Evolutionary conservation across 2,797 vertebrate genomes (phyloP), one percentile per base, ranked within the genome.

Genomic region (Pogoniulus pusillus): DNA sequence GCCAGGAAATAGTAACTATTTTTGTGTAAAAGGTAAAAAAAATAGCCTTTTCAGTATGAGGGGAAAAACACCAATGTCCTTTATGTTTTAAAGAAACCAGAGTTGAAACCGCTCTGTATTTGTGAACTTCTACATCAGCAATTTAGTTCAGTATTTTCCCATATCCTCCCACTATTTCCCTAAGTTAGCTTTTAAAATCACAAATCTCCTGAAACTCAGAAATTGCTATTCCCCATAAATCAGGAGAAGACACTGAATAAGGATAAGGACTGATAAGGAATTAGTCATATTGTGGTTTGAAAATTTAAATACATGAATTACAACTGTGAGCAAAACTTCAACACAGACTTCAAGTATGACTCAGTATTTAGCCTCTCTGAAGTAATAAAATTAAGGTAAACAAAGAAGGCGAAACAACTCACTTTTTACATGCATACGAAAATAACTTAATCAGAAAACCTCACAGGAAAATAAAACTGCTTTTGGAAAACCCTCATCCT

Each of bases 351-450:
- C 16, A 73, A 24, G 49, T 17, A 58, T 37, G 60, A 64, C 37
- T 80, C 41, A 10, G 10, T 58, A 62, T 69, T 68, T 35, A 65
- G 27, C 3, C 4, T 72, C 29, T 65, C 22, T 54, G 4, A 30
- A 62, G 75, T 73, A 37, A 47, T 10, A 29, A 16, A 27, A 53
- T 26, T 64, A 59, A 83, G 78, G 58, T 4, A 17, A 77, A 77
- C 82, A n/a, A 66, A 3, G 10, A 88, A 78, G 69, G 7, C 0
- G 23, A 76, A 79, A 15, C 0, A n/a, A 49, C 4, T 35, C 0
- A 4, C 23, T 58, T 76, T 89, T 8, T 32, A 1, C 35, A 74
- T 0, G 0, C 3, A 19, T 29, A 49, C 3, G 60, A 51, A 82
- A 83, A 37, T 12, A 80, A 35, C 8, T 71, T 91, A 1, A 59